phyloP scores from a whole-genome alignment of 2,797 vertebrate genomes.

The Sebastes matsubarae region DNA sequence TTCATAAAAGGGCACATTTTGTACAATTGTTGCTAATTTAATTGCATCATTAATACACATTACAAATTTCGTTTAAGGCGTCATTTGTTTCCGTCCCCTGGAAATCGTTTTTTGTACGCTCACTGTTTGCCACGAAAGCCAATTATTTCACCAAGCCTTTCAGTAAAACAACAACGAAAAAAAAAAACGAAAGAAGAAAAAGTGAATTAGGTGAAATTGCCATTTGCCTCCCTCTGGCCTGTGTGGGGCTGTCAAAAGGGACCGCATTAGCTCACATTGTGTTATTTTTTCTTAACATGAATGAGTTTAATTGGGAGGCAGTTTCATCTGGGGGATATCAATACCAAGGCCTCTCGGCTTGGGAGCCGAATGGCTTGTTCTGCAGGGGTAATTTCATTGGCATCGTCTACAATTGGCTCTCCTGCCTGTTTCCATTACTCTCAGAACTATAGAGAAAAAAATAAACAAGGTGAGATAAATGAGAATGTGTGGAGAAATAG shows the following conservation, averaged over 20 bases:
- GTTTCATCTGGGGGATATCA: conserved; percentile 64
- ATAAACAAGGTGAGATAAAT: conserved; percentile 67
- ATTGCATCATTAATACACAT: conserved; percentile 51
- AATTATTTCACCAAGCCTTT: conserved; percentile 49
- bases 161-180: conserved; percentile 20
- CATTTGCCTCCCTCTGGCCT: conserved; percentile 41
- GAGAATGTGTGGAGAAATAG: conserved; percentile 28
- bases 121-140: conserved; percentile 46
- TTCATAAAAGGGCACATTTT: conserved; percentile 12
- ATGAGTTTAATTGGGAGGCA: conserved; percentile 72
- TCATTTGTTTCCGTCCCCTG: conserved; percentile 7
- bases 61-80: conserved; percentile 5
- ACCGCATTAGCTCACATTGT: conserved; percentile 41
- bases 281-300: conserved; percentile 51
- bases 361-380: conserved; percentile 44
- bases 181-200: conserved; percentile 18
- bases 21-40: conserved; percentile 9
- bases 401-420: conserved; percentile 65
- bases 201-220: conserved; percentile 48
- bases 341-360: conserved; percentile 21
- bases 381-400: conserved; percentile 64
- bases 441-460: conserved; percentile 50
- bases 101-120: conserved; percentile 40
- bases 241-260: conserved; percentile 18
- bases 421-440: conserved; percentile 71